Evolutionary conservation across 1,140 invertebrate genomes (phyloP).

Genomic region (Diachasmimorpha longicaudata): DNA sequence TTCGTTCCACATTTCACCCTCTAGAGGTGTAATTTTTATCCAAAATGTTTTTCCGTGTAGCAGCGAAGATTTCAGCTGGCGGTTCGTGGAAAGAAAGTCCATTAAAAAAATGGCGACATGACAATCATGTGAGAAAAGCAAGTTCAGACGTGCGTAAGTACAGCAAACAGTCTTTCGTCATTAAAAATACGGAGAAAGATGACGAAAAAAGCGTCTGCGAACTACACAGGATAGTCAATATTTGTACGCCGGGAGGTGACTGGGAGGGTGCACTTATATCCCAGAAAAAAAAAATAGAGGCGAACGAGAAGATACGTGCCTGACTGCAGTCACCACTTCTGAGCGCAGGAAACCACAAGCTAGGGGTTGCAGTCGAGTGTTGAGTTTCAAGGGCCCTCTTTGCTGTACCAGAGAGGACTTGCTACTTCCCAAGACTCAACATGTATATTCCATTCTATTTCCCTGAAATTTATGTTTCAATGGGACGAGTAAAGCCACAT

Average conservation of each 20-base stretch:
- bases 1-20: no score
- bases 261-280: constrained; percentile 46
- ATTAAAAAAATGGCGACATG: no score
- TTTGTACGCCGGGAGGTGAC: constrained; percentile 55
- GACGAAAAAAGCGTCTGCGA: background rate
- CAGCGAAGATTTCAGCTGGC: no score
- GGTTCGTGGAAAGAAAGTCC: no score
- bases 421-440: background rate
- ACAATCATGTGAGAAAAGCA: background rate
- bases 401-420: background rate
- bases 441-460: constrained; percentile 7
- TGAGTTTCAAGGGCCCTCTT: constrained; percentile 47
- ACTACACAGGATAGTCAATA: constrained; percentile 51
- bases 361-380: constrained; percentile 36
- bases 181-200: background rate
- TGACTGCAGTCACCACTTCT: background rate
- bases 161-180: background rate
- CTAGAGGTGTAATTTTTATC: no score
- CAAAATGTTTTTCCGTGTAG: no score
- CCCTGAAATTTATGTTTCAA: background rate
- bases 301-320: constrained; percentile 33
- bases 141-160: background rate
- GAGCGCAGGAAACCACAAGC: constrained; percentile 18
- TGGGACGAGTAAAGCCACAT: background rate
- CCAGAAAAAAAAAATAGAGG: constrained; percentile 27